phyloP scores from a whole-genome alignment of 1,140 invertebrate species.

The Caerostris darwini region DNA sequence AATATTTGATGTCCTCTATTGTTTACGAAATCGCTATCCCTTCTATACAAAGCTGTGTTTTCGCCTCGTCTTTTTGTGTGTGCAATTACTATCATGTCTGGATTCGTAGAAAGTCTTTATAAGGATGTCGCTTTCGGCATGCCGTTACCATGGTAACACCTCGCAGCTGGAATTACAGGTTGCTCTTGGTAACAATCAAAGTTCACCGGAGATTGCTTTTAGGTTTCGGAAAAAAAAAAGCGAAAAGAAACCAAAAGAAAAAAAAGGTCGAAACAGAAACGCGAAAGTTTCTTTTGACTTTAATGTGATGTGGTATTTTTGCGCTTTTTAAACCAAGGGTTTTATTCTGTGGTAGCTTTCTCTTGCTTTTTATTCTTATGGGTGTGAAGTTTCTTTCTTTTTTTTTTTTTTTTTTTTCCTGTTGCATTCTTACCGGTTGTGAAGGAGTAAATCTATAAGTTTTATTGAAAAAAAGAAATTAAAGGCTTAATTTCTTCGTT shows the following conservation, averaged over 20 bases:
- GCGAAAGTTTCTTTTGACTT: neutral
- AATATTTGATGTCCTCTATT: neutral
- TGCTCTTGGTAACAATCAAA: constrained; percentile 28
- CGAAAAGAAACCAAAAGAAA: neutral
- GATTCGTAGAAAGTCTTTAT: neutral
- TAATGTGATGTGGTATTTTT: neutral
- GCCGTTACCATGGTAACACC: constrained; percentile 45
- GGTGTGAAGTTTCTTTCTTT: neutral
- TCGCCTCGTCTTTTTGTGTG: neutral
- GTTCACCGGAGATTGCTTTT: neutral
- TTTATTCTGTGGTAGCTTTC: neutral
- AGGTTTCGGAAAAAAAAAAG: neutral
- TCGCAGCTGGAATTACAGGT: constrained; percentile 3
- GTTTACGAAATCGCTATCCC: neutral
- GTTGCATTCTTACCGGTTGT: neutral
- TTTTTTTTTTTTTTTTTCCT: neutral
- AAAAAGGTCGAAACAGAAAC: neutral
- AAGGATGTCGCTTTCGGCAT: constrained; percentile 32
- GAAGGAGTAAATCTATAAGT: neutral
- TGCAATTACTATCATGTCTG: neutral
- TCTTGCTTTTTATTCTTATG: neutral
- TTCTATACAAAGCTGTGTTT: neutral
- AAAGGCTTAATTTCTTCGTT: too few relatives aligned
- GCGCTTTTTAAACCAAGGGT: neutral
- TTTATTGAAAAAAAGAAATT: neutral